A percentile compares a stretch with the other conserved stretches of the same genome.
phyloP scores from a whole-genome alignment of 2,888 invertebrate species.

The Lasioglossum calceatum region DNA sequence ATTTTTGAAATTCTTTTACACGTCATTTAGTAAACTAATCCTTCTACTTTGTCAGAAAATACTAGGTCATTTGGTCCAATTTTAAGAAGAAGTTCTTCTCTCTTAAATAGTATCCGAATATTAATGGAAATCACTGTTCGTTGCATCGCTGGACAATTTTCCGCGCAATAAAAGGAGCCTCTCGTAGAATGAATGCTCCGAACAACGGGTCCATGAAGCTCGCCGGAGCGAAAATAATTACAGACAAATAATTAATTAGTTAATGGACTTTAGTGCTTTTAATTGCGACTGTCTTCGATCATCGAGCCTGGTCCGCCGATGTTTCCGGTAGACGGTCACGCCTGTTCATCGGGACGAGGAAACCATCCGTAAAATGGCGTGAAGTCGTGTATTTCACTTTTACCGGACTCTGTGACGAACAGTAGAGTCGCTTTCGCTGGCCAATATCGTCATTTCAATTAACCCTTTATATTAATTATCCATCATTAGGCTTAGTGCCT shows the following conservation, averaged over 20 bases:
- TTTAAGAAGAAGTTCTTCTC: not conserved
- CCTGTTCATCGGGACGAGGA: constrained; percentile 5
- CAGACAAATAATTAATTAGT: constrained; percentile 70
- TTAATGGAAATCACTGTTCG: not conserved
- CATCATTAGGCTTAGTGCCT: not conserved
- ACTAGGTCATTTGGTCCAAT: not conserved
- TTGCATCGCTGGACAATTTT: constrained; percentile 19
- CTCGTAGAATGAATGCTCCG: constrained; percentile 35
- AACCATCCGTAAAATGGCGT: constrained; percentile 1
- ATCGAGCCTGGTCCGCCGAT: not conserved
- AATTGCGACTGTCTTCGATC: constrained; percentile 56
- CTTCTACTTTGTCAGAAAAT: constrained; percentile 12
- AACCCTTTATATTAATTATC: not conserved
- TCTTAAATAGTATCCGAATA: not conserved
- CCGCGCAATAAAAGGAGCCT: constrained; percentile 24
- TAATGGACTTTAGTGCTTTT: constrained; percentile 66
- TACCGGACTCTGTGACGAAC: too few relatives aligned
- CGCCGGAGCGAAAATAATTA: constrained; percentile 64
- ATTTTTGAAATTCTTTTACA: not conserved
- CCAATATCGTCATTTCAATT: not conserved
- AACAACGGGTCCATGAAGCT: constrained; percentile 30
- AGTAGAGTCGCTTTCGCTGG: not conserved
- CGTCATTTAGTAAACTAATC: not conserved
- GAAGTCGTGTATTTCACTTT: not conserved
- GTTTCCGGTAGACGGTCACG: not conserved